Evolutionary conservation across 2,113 vertebrate species (phyloP).

Genomic region (Sebastes fasciatus): DNA sequence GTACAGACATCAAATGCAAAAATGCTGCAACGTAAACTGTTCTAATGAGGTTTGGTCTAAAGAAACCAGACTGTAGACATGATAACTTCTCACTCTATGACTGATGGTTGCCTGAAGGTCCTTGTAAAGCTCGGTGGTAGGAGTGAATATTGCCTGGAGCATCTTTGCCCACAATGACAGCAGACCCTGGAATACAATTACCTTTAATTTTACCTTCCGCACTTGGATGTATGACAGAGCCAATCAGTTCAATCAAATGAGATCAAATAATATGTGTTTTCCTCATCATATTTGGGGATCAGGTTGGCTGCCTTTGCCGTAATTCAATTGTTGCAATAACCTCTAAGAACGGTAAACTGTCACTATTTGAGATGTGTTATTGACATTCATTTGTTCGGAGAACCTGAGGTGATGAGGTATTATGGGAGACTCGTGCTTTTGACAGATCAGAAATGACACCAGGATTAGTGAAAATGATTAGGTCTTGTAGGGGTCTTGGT

Average conservation of each 20-base stretch:
- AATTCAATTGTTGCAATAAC: slow-evolving; percentile 39
- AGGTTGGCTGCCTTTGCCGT: background rate
- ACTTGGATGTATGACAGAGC: slow-evolving; percentile 51
- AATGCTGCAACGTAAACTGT: slow-evolving; percentile 10
- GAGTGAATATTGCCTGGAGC: slow-evolving; percentile 33
- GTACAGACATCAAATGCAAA: background rate
- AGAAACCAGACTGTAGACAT: background rate
- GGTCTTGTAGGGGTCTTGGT: slow-evolving; percentile 1
- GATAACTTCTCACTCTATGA: slow-evolving; percentile 1
- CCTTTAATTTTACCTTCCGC: slow-evolving; percentile 51
- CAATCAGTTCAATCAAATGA: slow-evolving; percentile 59
- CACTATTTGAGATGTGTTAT: slow-evolving; percentile 3
- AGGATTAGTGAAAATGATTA: slow-evolving; percentile 35
- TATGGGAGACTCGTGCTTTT: background rate
- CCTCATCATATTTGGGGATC: background rate
- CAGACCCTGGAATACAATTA: slow-evolving; percentile 61
- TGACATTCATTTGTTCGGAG: slow-evolving; percentile 29
- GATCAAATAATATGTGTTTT: slow-evolving; percentile 53
- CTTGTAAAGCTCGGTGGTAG: background rate
- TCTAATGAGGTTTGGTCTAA: slow-evolving; percentile 2
- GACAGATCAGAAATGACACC: slow-evolving; percentile 41
- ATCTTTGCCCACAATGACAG: slow-evolving; percentile 28
- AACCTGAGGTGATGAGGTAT: background rate
- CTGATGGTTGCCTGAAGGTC: slow-evolving; percentile 25
- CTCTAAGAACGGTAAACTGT: slow-evolving; percentile 16